Percentiles rank a stretch among this genome's conserved stretches.
These are phyloP conservation scores for Sebastes schlegelii DNA, from an alignment of 2,113 vertebrate genomes.

Conservation along the genomic window DNA sequence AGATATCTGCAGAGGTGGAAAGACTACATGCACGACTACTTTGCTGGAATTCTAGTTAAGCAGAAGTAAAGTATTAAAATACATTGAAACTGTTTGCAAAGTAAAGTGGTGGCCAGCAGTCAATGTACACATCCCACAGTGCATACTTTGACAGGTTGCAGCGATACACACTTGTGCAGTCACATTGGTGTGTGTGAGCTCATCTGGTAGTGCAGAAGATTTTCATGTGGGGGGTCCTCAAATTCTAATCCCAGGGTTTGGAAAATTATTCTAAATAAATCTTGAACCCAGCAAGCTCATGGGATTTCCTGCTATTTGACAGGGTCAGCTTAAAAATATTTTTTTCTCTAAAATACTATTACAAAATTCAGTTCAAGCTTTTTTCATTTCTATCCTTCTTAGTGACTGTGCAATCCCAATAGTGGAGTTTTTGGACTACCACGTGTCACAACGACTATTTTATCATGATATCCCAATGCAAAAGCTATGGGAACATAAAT, in stretches of 20 bases:
- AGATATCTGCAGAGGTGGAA: not conserved
- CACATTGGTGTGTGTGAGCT: slow-evolving; percentile 8
- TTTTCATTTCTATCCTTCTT: slow-evolving; percentile 2
- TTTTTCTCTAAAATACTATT: not conserved
- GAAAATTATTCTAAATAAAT: slow-evolving; percentile 54
- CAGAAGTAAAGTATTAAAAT: not conserved
- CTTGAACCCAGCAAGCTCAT: slow-evolving; percentile 27
- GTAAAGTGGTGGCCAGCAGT: not conserved
- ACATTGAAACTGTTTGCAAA: not conserved
- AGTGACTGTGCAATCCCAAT: not conserved
- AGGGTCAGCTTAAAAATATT: slow-evolving; percentile 25
- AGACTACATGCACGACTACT: not conserved
- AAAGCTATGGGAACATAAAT: not conserved
- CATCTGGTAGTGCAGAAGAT: slow-evolving; percentile 20
- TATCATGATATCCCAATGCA: not conserved
- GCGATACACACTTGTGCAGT: slow-evolving; percentile 2
- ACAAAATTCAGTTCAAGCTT: slow-evolving; percentile 4
- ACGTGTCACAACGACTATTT: not conserved
- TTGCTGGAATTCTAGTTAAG: not conserved
- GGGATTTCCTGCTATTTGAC: slow-evolving; percentile 40
- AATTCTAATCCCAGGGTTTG: slow-evolving; percentile 42
- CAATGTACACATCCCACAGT: not conserved
- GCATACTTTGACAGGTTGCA: not conserved
- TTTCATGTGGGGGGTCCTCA: slow-evolving; percentile 29
- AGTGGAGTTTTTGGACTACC: not conserved